phyloP scores from a whole-genome alignment of 2,888 invertebrate genomes.

The Griposia aprilina region DNA sequence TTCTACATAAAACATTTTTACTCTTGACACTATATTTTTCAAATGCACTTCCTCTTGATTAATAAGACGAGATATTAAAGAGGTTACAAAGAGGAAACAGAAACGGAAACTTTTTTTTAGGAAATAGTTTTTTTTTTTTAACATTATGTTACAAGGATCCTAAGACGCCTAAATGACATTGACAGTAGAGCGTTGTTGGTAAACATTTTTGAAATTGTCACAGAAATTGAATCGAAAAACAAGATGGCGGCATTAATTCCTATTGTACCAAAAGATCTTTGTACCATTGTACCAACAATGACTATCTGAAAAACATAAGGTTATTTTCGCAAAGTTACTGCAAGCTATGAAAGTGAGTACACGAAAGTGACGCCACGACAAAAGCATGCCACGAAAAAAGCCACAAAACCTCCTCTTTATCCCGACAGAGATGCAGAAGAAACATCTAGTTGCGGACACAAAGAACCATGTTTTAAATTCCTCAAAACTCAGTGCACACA shows the following conservation, averaged over 20 bases:
- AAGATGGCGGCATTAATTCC: background rate
- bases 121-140: too few species aligned
- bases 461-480: conserved; percentile 58
- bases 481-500: conserved; percentile 51
- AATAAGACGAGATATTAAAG: conserved; percentile 31
- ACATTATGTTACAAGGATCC: too few species aligned
- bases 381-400: conserved; percentile 25
- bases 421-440: conserved; percentile 41
- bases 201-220: too few species aligned
- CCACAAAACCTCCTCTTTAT: conserved; percentile 23
- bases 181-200: too few species aligned
- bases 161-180: too few species aligned
- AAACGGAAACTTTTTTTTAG: background rate
- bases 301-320: background rate
- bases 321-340: background rate
- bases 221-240: background rate
- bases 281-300: too few species aligned
- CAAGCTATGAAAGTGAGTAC: conserved; percentile 1
- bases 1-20: conserved; percentile 53
- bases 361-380: background rate
- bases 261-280: too few species aligned
- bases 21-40: conserved; percentile 24
- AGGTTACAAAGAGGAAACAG: background rate
- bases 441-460: conserved; percentile 46
- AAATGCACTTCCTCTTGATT: conserved; percentile 34